Conservation (phyloP, 2,888 invertebrate species). For the Sylvicola cinctus region DNA sequence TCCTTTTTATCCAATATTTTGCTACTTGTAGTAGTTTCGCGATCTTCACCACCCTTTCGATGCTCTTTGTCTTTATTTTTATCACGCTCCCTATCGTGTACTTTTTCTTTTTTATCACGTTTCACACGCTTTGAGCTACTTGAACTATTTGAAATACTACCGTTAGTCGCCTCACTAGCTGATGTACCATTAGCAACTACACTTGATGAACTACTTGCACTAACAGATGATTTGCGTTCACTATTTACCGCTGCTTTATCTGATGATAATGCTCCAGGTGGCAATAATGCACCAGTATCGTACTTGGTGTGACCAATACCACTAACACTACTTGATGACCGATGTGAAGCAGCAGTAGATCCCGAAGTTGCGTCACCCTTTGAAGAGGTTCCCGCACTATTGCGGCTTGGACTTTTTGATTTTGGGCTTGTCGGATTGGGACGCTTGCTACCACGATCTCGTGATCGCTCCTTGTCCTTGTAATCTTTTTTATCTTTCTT, state of each 20-base stretch:
- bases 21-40: conserved; percentile 11
- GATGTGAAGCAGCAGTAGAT: no score
- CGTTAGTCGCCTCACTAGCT: conserved; percentile 11
- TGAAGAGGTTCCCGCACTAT: no score
- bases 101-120: conserved; percentile 38
- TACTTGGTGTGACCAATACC: not conserved
- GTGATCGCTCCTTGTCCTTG: no score
- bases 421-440: no score
- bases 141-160: conserved; percentile 10
- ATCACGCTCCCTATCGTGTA: conserved; percentile 40
- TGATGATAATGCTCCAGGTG: conserved; percentile 3
- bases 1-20: conserved; percentile 1
- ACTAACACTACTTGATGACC: not conserved
- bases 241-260: conserved; percentile 31
- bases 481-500: no score
- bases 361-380: no score
- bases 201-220: conserved; percentile 19
- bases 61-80: conserved; percentile 32
- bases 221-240: conserved; percentile 22
- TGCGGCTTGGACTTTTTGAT: no score
- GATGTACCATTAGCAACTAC: no score
- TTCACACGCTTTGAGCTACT: conserved; percentile 26
- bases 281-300: conserved; percentile 1
- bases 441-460: no score
- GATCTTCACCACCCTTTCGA: conserved; percentile 12